Evolutionary conservation across 2,113 vertebrate species (phyloP).

Genomic region (Cettia cetti): DNA sequence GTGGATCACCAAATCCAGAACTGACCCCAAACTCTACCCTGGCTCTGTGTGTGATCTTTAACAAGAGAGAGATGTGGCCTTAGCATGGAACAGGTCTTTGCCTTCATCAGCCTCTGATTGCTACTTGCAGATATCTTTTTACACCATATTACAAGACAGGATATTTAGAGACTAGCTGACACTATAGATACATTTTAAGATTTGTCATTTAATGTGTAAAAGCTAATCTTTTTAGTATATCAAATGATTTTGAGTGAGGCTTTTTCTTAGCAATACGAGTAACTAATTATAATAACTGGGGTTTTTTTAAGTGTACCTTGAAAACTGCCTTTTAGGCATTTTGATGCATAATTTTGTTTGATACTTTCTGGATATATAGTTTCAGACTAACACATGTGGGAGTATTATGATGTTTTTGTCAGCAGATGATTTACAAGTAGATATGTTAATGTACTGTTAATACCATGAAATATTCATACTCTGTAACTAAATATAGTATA

Average conservation of each 20-base stretch:
- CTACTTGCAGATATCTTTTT: too few relatives aligned
- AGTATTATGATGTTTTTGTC: background rate
- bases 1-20: background rate
- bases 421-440: background rate
- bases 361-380: background rate
- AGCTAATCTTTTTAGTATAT: too few relatives aligned
- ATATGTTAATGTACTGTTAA: background rate
- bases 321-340: background rate
- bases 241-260: too few relatives aligned
- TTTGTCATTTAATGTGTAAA: too few relatives aligned
- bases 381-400: background rate
- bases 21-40: accelerated
- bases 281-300: too few relatives aligned
- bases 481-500: background rate
- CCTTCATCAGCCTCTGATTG: background rate
- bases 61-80: background rate
- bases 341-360: background rate
- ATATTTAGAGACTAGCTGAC: too few relatives aligned
- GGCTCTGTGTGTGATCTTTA: accelerated
- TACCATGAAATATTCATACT: background rate
- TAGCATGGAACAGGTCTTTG: accelerated
- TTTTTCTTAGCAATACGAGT: too few relatives aligned
- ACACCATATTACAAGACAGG: too few relatives aligned
- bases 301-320: background rate
- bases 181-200: too few relatives aligned